Evolutionary conservation across 2,113 vertebrate species (phyloP).

Genomic region (Dipodomys spectabilis): DNA sequence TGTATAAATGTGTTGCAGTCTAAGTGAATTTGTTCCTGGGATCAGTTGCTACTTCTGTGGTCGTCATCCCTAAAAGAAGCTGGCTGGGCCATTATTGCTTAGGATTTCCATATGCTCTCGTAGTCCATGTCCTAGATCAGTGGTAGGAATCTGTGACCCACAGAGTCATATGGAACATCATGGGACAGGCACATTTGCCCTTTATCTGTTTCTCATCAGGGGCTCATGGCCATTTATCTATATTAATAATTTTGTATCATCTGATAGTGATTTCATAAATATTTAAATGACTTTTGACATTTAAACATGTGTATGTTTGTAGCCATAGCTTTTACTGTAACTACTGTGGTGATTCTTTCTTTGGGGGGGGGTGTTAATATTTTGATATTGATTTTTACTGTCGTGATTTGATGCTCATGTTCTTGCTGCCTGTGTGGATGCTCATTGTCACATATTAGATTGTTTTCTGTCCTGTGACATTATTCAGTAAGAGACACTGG

Average conservation of each 20-base stretch:
- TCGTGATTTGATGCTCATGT: neutral
- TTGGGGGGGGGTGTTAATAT: no score
- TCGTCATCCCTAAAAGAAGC: neutral
- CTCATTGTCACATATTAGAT: neutral
- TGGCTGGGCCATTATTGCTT: no score
- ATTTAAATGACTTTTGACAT: no score
- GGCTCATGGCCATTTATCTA: no score
- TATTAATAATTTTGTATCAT: no score
- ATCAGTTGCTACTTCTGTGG: neutral
- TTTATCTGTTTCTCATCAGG: no score
- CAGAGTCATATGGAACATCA: no score
- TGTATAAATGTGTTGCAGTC: neutral
- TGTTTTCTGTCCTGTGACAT: neutral
- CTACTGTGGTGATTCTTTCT: neutral
- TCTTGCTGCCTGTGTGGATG: neutral
- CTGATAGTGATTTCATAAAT: no score
- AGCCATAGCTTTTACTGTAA: neutral
- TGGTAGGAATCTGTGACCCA: neutral
- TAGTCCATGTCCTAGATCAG: neutral
- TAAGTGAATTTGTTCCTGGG: neutral
- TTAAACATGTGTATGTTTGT: no score
- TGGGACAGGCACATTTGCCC: no score
- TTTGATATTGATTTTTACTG: no score
- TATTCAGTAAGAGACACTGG: neutral
- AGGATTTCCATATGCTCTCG: neutral